Conservation (phyloP, 2,888 invertebrate genomes). For the Candidula unifasciata region DNA sequence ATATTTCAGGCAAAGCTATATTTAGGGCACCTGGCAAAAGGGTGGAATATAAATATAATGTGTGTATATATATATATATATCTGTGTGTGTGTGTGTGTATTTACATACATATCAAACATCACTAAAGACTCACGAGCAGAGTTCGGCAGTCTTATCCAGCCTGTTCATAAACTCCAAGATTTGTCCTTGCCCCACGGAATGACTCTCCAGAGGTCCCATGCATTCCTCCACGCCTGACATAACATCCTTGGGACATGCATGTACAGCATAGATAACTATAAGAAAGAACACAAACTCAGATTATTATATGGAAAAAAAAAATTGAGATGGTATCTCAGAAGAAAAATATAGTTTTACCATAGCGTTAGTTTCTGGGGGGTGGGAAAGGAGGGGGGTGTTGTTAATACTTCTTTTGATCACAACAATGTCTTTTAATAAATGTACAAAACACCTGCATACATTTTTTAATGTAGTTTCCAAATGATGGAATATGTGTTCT, state of each 20-base stretch:
- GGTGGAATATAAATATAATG: no score
- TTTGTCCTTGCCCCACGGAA: background rate
- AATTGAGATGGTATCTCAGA: no score
- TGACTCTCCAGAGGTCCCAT: conserved; percentile 6
- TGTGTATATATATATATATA: background rate
- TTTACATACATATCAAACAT: background rate
- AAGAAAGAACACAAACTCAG: background rate
- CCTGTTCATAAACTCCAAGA: background rate
- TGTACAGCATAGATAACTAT: background rate
- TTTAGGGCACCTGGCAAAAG: no score
- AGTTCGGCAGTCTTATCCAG: conserved; percentile 12
- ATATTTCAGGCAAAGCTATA: no score
- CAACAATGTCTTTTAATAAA: no score
- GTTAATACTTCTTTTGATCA: no score
- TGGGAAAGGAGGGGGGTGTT: no score
- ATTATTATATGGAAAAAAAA: background rate
- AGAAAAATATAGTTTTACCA: no score
- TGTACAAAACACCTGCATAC: no score
- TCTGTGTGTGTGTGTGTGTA: background rate
- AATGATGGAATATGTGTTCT: no score
- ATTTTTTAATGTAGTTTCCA: no score
- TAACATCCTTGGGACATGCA: conserved; percentile 28
- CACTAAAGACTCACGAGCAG: conserved; percentile 17
- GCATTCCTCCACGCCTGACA: background rate
- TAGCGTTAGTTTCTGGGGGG: no score